Evolutionary conservation across 2,113 vertebrate genomes (phyloP), one percentile per base, ranked within the genome.

Genomic region (Pelobates fuscus): DNA sequence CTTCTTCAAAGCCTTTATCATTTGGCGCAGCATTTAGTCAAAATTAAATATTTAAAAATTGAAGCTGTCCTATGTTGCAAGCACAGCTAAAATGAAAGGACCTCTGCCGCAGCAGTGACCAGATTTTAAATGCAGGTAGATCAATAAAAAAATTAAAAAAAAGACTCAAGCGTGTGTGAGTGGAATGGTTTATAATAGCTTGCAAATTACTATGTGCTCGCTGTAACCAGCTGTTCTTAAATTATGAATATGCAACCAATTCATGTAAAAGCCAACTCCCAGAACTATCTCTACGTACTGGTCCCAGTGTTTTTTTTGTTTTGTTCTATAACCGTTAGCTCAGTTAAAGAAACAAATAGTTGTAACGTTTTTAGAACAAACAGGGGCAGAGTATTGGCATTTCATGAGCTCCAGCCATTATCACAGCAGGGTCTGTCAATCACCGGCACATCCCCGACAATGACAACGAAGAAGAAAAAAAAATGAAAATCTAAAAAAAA

Each of bases 61-160:
- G 87, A 83, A 10, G 82, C 84, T 79, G 79, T 82, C 84, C 80
- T 84, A 72, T 71, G 77, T 84, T 92, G 88, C 85, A 89, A 92
- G 88, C 89, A 66, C 90, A 96, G 91, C 91, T 94, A 92, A 95
- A 96, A 95, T 85, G 88, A 95, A 86, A 92, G 86, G 83, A 37
- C 73, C 88, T 90, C 88, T 88, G 88, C 89, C 88, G 91, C 90
- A 92, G 89, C 89, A 93, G 93, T 89, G 86, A 94, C 90, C 83
- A 93, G 87, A 93, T 91, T 95, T 92, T 92, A 94, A 94, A 96
- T 89, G 89, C 89, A 93, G 70, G 82, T 86, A 88, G 86, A 95
- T 95, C 94, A 93, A 96, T 94, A 88, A 85, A 81, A 82, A 88
- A 86, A 85, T 84, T 84, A 80, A 78, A 87, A 83, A 81, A 80